Percentiles rank a stretch among this genome's conserved stretches.
Conservation (phyloP, 2,797 vertebrate species). For the Halcyon smyrnensis region DNA sequence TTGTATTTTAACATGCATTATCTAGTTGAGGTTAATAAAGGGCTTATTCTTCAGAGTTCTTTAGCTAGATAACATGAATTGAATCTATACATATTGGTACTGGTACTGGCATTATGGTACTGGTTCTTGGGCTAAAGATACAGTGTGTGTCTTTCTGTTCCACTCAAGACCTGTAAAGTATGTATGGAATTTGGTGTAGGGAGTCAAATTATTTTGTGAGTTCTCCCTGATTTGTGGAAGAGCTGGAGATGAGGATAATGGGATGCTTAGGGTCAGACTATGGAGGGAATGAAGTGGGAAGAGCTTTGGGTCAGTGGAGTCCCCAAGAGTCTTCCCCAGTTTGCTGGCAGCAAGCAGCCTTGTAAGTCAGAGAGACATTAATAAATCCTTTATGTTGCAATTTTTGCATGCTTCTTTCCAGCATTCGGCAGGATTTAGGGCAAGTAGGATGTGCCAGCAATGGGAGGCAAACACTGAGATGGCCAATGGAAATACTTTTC, state of each 20-base stretch:
- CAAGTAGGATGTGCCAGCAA: constrained; percentile 29
- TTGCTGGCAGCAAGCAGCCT: not conserved
- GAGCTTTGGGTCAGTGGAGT: not conserved
- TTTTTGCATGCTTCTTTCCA: constrained; percentile 40
- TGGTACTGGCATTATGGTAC: no score
- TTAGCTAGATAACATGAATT: not conserved
- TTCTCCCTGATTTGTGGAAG: not conserved
- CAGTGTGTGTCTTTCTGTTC: not conserved
- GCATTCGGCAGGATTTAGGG: constrained; percentile 13
- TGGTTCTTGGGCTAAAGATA: not conserved
- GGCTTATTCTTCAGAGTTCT: not conserved
- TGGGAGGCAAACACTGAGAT: constrained; percentile 34
- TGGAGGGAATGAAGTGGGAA: not conserved
- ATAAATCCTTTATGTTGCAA: constrained; percentile 19
- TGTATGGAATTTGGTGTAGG: not conserved
- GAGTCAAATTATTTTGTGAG: not conserved
- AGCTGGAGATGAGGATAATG: not conserved
- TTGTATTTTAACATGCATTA: not conserved
- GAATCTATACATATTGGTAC: not conserved
- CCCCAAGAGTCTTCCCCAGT: not conserved
- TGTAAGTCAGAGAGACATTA: not conserved
- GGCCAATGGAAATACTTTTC: constrained; percentile 40
- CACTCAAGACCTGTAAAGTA: not conserved
- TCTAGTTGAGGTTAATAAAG: not conserved
- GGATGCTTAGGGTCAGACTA: not conserved